A percentile compares a stretch with the other conserved stretches of the same genome.
Evolutionary conservation across 2,797 vertebrate genomes (phyloP).

Genomic region (Phrynocephalus guinanensis): DNA sequence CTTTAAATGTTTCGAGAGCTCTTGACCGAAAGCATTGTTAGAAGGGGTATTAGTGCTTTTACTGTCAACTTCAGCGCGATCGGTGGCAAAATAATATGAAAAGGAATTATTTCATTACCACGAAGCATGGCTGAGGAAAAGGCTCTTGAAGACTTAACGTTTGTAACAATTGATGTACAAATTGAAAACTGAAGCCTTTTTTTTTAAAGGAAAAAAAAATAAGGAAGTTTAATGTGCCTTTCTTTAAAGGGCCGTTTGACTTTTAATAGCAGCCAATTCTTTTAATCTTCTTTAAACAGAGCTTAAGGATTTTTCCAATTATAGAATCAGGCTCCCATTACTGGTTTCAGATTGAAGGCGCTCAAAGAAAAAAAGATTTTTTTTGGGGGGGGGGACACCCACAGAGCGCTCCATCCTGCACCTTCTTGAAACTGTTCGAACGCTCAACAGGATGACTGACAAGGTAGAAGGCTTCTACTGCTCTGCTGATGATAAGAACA

Average conservation of each 20-base stretch:
- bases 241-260: conserved; percentile 2
- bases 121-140: neutral
- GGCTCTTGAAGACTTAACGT: neutral
- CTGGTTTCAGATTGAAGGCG: neutral
- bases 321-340: neutral
- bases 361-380: neutral
- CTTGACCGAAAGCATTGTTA: neutral
- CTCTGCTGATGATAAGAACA: too few species aligned
- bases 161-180: neutral
- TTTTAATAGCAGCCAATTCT: conserved; percentile 29
- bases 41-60: conserved; percentile 15
- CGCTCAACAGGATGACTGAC: neutral
- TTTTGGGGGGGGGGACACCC: neutral
- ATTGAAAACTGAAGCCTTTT: conserved; percentile 24
- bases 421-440: conserved; percentile 32
- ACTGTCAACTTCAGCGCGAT: conserved; percentile 17
- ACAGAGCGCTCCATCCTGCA: conserved; percentile 44
- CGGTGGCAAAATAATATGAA: conserved; percentile 6
- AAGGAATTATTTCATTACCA: conserved; percentile 3
- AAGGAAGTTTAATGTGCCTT: conserved; percentile 32
- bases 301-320: conserved; percentile 11
- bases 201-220: neutral
- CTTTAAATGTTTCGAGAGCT: conserved; percentile 26
- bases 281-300: neutral
- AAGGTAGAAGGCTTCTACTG: neutral